Conservation (phyloP, 2,113 vertebrate genomes). For the Corvus cornix region DNA sequence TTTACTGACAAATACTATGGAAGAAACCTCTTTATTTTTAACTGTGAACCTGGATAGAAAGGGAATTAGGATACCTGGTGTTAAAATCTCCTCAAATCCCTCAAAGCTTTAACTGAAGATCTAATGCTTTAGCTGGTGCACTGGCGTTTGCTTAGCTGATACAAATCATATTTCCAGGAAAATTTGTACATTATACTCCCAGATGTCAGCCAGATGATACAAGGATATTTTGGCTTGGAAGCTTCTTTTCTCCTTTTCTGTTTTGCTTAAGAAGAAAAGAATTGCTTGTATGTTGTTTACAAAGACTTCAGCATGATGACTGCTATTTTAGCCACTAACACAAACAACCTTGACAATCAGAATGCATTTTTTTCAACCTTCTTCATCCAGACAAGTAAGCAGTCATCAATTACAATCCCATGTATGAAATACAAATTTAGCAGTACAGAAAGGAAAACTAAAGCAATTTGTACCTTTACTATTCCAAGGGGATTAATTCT, state of each 20-base stretch:
- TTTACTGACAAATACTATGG: slow-evolving; percentile 35
- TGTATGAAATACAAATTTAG: slow-evolving; percentile 77
- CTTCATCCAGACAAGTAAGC: slow-evolving; percentile 66
- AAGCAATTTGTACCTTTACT: slow-evolving; percentile 78
- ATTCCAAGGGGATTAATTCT: slow-evolving; percentile 73
- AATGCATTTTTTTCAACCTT: slow-evolving; percentile 63
- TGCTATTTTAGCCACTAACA: slow-evolving; percentile 70
- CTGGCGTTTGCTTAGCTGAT: slow-evolving; percentile 39
- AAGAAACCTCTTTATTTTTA: slow-evolving; percentile 22
- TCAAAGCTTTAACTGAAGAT: slow-evolving; percentile 37
- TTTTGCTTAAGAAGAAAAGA: slow-evolving; percentile 59
- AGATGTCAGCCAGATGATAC: slow-evolving; percentile 33
- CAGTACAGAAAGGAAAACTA: slow-evolving; percentile 74
- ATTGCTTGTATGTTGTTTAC: slow-evolving; percentile 46
- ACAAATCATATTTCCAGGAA: slow-evolving; percentile 35
- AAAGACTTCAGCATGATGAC: slow-evolving; percentile 51
- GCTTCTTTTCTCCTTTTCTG: slow-evolving; percentile 34
- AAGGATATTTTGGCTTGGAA: slow-evolving; percentile 42
- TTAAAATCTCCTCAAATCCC: slow-evolving; percentile 55
- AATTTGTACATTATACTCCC: slow-evolving; percentile 10
- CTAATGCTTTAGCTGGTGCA: slow-evolving; percentile 1
- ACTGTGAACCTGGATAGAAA: not conserved
- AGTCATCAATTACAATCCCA: slow-evolving; percentile 72
- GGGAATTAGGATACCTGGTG: slow-evolving; percentile 49
- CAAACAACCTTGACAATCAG: slow-evolving; percentile 73